Conservation (phyloP, 1,140 invertebrate genomes). For the Lepidostoma basale region DNA sequence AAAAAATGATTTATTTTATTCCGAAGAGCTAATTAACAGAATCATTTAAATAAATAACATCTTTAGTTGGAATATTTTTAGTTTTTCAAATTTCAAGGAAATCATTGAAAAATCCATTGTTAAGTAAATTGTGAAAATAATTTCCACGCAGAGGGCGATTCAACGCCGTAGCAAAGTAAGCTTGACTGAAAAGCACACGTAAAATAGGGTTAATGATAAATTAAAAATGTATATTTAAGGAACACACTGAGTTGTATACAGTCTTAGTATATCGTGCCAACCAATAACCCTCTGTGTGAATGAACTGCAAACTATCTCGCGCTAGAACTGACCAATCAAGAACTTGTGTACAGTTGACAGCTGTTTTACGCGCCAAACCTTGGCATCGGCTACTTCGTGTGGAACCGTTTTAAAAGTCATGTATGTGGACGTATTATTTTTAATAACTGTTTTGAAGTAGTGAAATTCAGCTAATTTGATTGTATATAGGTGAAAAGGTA, state of each 20-base stretch:
- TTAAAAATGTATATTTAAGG: no score
- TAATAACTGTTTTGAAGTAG: background rate
- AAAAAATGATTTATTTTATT: background rate
- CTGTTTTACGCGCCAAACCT: constrained; percentile 34
- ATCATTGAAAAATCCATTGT: background rate
- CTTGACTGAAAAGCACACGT: no score
- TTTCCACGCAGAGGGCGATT: no score
- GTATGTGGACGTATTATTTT: background rate
- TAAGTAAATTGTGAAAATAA: background rate
- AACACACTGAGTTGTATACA: no score
- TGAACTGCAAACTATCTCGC: no score
- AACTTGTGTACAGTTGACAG: constrained; percentile 31
- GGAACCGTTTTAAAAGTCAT: background rate
- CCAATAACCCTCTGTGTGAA: no score
- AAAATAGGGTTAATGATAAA: no score
- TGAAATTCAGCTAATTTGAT: background rate
- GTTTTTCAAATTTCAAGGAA: constrained; percentile 17
- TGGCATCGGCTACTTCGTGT: constrained; percentile 14
- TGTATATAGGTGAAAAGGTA: background rate
- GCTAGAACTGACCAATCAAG: constrained; percentile 6
- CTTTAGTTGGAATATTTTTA: background rate
- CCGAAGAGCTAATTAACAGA: background rate
- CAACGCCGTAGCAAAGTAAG: no score
- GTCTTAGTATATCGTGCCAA: no score
- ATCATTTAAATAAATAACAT: background rate